Evolutionary conservation across 1,140 invertebrate genomes (phyloP).

Genomic region (Papilio machaon): DNA sequence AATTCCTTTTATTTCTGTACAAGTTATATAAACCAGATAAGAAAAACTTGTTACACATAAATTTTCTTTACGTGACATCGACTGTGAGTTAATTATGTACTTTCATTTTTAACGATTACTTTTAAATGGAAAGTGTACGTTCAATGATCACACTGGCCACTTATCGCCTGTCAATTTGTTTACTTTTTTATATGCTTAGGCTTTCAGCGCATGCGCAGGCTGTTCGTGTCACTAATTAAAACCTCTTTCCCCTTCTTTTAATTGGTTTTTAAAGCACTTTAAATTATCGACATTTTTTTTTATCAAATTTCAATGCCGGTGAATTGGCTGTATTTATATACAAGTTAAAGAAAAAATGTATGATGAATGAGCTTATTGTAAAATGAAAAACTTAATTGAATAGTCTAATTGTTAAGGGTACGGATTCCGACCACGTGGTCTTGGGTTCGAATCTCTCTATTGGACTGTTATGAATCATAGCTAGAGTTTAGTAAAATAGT

Average conservation of each 20-base stretch:
- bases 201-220: not conserved
- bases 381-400: not conserved
- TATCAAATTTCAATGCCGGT: not conserved
- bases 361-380: too few relatives aligned
- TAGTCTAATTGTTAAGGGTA: not conserved
- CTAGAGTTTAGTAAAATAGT: too few relatives aligned
- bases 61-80: not conserved
- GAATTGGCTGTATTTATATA: not conserved
- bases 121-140: slow-evolving; percentile 10
- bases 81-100: not conserved
- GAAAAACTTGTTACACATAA: slow-evolving; percentile 10
- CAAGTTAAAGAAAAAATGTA: too few relatives aligned
- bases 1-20: not conserved
- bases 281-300: slow-evolving; percentile 8
- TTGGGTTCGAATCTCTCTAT: too few relatives aligned
- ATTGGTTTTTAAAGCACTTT: slow-evolving; percentile 6
- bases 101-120: slow-evolving; percentile 10
- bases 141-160: not conserved
- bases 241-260: not conserved
- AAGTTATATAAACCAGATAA: not conserved
- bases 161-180: slow-evolving; percentile 19
- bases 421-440: too few relatives aligned
- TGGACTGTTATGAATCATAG: too few relatives aligned
- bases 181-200: not conserved
- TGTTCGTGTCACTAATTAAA: not conserved